phyloP scores from a whole-genome alignment of 1,140 invertebrate species.

The Penaeus chinensis region DNA sequence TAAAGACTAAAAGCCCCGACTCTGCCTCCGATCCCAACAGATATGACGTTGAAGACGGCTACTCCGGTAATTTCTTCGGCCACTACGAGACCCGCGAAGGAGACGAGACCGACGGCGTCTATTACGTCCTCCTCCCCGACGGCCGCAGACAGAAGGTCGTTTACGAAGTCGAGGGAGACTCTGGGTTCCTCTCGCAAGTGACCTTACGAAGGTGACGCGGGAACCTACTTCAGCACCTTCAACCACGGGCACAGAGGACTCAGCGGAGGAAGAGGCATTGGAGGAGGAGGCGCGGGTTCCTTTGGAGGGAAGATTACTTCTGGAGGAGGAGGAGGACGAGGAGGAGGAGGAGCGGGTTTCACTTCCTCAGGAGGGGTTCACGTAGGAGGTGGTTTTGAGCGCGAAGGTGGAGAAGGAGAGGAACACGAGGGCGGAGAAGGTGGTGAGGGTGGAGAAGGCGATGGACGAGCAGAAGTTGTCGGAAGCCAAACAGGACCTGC shows the following conservation, averaged over 20 bases:
- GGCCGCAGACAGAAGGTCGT: slow-evolving; percentile 66
- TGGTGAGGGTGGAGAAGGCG: too few species aligned
- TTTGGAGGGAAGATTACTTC: too few species aligned
- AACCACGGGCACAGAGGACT: neutral
- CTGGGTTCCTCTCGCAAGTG: slow-evolving; percentile 59
- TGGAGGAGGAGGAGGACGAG: too few species aligned
- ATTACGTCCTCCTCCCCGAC: slow-evolving; percentile 62
- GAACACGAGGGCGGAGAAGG: too few species aligned
- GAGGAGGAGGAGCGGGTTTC: too few species aligned
- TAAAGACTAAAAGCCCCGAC: too few species aligned
- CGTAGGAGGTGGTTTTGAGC: too few species aligned
- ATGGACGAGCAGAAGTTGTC: too few species aligned
- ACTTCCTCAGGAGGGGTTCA: too few species aligned
- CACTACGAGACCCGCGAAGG: slow-evolving; percentile 59
- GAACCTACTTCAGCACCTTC: neutral
- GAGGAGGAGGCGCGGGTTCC: too few species aligned
- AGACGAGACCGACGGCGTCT: slow-evolving; percentile 45
- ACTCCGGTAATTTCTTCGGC: slow-evolving; percentile 35
- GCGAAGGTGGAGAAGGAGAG: too few species aligned
- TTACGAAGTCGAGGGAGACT: slow-evolving; percentile 59
- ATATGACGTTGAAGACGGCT: slow-evolving; percentile 30
- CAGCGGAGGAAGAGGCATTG: neutral
- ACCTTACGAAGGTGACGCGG: slow-evolving; percentile 62
- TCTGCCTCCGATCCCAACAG: neutral
- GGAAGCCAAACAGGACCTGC: neutral